Conservation (phyloP, 2,797 vertebrate species). For the Falco columbarius region DNA sequence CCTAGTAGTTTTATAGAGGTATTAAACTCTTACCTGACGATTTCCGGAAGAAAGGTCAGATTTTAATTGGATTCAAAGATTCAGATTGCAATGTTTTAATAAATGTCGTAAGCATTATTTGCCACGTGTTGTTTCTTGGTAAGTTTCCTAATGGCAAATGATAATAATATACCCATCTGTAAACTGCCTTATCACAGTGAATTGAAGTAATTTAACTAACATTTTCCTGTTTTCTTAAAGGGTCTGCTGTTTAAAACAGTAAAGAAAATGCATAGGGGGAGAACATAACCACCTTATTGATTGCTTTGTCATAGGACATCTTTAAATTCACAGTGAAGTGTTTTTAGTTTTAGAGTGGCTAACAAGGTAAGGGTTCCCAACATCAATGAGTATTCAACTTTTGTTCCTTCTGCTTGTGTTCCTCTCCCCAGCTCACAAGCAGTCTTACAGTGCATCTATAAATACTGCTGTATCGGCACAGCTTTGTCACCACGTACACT, state of each 20-base stretch:
- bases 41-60: background rate
- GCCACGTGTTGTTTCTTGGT: fast-evolving
- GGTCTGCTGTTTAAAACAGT: background rate
- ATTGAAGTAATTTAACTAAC: background rate
- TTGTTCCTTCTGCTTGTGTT: fast-evolving
- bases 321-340: background rate
- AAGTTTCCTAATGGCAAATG: background rate
- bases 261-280: background rate
- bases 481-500: background rate
- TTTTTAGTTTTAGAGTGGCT: background rate
- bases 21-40: background rate
- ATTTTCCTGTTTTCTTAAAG: background rate
- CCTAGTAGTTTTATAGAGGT: background rate
- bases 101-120: background rate
- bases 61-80: background rate
- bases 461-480: background rate
- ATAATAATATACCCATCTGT: background rate
- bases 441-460: fast-evolving
- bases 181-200: background rate
- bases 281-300: background rate
- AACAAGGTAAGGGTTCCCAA: background rate
- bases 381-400: fast-evolving
- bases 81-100: background rate
- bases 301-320: background rate
- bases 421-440: background rate